A percentile compares a stretch with the other conserved stretches of the same genome.
Evolutionary conservation across 2,888 invertebrate species (phyloP).

Genomic region (Sylvicola fuscatus): DNA sequence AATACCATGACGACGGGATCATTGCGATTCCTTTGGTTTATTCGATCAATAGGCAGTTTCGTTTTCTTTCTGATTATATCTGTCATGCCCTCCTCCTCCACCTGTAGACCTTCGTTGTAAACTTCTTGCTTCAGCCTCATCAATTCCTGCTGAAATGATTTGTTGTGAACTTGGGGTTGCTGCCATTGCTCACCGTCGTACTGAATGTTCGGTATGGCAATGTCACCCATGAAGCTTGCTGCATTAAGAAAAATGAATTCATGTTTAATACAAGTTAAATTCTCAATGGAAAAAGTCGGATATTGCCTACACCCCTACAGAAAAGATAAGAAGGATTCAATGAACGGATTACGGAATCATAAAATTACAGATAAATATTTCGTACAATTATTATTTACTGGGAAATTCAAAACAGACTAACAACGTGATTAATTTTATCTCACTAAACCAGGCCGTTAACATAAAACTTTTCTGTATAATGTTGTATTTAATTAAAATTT

Average conservation of each 20-base stretch:
- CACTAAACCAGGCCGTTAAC: too few relatives aligned
- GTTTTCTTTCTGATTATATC: constrained; percentile 51
- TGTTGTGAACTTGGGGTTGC: constrained; percentile 35
- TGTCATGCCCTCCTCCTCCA: constrained; percentile 64
- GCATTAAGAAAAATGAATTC: constrained; percentile 8
- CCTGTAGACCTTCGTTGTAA: constrained; percentile 57
- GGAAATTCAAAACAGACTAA: too few relatives aligned
- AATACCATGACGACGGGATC: constrained; percentile 14
- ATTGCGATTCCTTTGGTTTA: constrained; percentile 17
- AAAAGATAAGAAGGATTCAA: too few relatives aligned
- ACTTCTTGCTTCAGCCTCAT: constrained; percentile 67
- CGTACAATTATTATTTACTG: too few relatives aligned
- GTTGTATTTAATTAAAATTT: too few relatives aligned
- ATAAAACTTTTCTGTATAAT: too few relatives aligned
- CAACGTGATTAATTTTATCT: too few relatives aligned
- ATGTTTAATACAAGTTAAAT: not conserved
- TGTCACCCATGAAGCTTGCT: constrained; percentile 70
- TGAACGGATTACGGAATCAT: too few relatives aligned
- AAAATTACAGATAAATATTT: too few relatives aligned
- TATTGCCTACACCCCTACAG: too few relatives aligned
- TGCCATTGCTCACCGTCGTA: constrained; percentile 26
- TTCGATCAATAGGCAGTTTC: constrained; percentile 35
- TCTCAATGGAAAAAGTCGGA: too few relatives aligned
- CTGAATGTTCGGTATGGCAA: constrained; percentile 47
- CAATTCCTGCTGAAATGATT: constrained; percentile 52